Evolutionary conservation across 2,888 invertebrate species (phyloP), one percentile per base, ranked within the genome.

Genomic region (Oligia latruncula): DNA sequence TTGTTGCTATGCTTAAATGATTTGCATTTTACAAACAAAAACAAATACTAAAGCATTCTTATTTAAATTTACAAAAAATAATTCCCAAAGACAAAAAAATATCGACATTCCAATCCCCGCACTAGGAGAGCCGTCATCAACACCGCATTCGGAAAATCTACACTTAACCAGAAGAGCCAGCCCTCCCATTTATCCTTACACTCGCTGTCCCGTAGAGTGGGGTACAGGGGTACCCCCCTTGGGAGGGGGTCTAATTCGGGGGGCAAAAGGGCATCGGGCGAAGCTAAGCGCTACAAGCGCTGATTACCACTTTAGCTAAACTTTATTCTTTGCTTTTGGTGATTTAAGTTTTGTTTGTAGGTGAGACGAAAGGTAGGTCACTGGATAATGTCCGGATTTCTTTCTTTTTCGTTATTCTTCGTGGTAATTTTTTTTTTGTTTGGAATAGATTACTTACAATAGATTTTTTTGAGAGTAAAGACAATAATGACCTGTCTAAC

Each of bases 111-210:
- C 46, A 46, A 52, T 60, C 84, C 91, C 91, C 91, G 23, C 94
- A 83, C 92, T 93, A 93, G 20, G 67, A 67, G 88, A 92, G 93
- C 95, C 96, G 95, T 96, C 97, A 97, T 97, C 97, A 97, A 97
- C 97, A 97, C 97, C 97, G 97, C 97, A 97, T 97, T 97, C 96
- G 96, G 96, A 96, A 97, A 97, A 97, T 97, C 96, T 96, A 97
- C 97, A 97, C 97, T 97, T 96, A 97, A 96, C 97, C 97, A 96
- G 96, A 95, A 96, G 96, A 96, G 95, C 96, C 96, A 96, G 96
- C 97, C 96, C 97, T 96, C 96, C 96, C 97, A 97, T 97, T 97
- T 96, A 97, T 97, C 97, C 97, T 96, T 96, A 96, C 96, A 96
- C 96, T 96, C 92, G 94, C 93, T 95, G 96, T 95, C 95, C 95